Evolutionary conservation across 2,888 invertebrate species (phyloP), one percentile per base, ranked within the genome.

Genomic region (Strigamia maritima): DNA sequence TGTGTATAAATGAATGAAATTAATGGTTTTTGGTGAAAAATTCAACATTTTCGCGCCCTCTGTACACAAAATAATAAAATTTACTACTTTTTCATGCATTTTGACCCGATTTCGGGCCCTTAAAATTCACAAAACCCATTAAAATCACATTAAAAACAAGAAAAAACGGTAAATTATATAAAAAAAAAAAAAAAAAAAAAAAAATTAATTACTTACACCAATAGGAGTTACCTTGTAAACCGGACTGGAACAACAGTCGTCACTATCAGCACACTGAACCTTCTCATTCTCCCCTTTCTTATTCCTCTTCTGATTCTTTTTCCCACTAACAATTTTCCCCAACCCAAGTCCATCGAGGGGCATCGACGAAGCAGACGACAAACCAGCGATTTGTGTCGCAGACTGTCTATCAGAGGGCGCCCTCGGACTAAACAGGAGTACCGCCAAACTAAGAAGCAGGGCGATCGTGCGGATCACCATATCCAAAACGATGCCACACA

Each of bases 381-480:
- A 8, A 19, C n/a, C 60, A 3, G 8, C 60, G 3, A 60, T 8
- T 4, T 60, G 60, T 10, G 60, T 60, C 60, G 60, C 60, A 1
- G 60, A 60, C n/a, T 19, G 60, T 60, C 60, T 19, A n/a, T 60
- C 60, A 60, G 75, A 75, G 31, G 75, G 75, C 31, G 75, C 75
- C 75, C 75, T 22, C 28, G 75, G 28, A 28, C 24, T 24, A 16
- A 75, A 75, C 26, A 75, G 75, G 12, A 75, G n/a, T 28, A 75
- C 75, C 2, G 35, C 35, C 31, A 75, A 19, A 35, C 75, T 75
- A 35, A 75, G 28, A 2, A 75, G 75, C 8, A 75, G 12, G 75
- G 75, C 75, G 75, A 75, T 31, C 75, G 75, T 75, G 3, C 35
- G 7, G 75, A 75, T 75, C 75, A 75, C 75, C 75, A 75, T 75